phyloP scores from a whole-genome alignment of 2,797 vertebrate genomes.

The Schizothorax lantsangensis region DNA sequence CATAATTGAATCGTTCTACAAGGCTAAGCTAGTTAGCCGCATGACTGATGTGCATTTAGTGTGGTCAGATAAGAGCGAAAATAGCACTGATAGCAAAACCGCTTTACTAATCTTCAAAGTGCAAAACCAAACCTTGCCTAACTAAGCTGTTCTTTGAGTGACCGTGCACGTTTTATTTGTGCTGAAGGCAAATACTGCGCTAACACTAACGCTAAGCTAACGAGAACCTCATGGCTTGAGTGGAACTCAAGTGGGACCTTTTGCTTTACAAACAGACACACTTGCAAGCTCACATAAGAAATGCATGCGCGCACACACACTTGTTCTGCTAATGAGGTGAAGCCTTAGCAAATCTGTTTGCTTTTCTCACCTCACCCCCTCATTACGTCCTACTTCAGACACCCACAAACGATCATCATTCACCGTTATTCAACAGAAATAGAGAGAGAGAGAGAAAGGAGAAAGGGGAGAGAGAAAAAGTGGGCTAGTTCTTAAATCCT shows the following conservation, averaged over 20 bases:
- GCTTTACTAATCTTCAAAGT: slow-evolving; percentile 22
- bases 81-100: slow-evolving; percentile 24
- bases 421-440: slow-evolving; percentile 41
- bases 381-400: slow-evolving; percentile 67
- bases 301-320: slow-evolving; percentile 9
- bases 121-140: slow-evolving; percentile 12
- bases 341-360: slow-evolving; percentile 72
- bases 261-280: slow-evolving; percentile 39
- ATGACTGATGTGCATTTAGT: slow-evolving; percentile 10
- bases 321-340: slow-evolving; percentile 67
- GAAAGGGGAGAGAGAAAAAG: background rate
- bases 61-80: slow-evolving; percentile 32
- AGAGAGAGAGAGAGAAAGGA: background rate
- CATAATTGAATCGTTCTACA: background rate
- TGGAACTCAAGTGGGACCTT: slow-evolving; percentile 38
- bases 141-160: slow-evolving; percentile 1
- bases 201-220: slow-evolving; percentile 29
- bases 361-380: slow-evolving; percentile 68
- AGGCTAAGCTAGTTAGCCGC: slow-evolving; percentile 9
- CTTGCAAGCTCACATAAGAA: slow-evolving; percentile 15
- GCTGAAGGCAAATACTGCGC: background rate
- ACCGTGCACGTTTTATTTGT: background rate
- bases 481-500: background rate
- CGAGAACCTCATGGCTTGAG: slow-evolving; percentile 25
- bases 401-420: slow-evolving; percentile 65